Conservation (phyloP, 2,888 invertebrate species). For the Heliconius erato region DNA sequence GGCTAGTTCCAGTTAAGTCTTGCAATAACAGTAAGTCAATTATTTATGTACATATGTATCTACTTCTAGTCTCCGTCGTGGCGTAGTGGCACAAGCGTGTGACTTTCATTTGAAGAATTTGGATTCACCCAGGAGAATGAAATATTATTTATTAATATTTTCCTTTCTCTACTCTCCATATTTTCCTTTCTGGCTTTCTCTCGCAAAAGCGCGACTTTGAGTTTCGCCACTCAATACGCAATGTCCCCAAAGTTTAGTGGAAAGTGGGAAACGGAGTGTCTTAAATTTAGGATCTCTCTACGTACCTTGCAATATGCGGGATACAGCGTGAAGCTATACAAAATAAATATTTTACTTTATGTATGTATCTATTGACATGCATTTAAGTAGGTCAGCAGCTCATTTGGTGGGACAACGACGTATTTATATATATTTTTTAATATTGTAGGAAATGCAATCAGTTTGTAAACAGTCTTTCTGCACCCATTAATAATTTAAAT, state of each 20-base stretch:
- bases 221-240: not conserved
- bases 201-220: not conserved
- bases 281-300: not conserved
- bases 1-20: slow-evolving; percentile 1
- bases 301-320: not conserved
- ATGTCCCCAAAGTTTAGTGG: not conserved
- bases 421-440: no score
- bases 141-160: not conserved
- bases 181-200: not conserved
- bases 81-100: not conserved
- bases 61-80: no score
- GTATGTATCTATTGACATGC: no score
- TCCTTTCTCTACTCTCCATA: not conserved
- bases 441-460: no score
- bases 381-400: no score
- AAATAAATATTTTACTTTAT: no score
- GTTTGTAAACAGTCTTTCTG: no score
- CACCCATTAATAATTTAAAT: no score
- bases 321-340: not conserved
- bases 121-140: not conserved
- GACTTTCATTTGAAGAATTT: not conserved
- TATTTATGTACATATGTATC: not conserved
- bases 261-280: not conserved
- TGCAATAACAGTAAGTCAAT: not conserved
- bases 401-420: no score